Percentiles rank a stretch among this genome's conserved stretches.
These are phyloP conservation scores for Zaprionus gabonicus DNA, from an alignment of 1,140 invertebrate species.

Conservation along the genomic window DNA sequence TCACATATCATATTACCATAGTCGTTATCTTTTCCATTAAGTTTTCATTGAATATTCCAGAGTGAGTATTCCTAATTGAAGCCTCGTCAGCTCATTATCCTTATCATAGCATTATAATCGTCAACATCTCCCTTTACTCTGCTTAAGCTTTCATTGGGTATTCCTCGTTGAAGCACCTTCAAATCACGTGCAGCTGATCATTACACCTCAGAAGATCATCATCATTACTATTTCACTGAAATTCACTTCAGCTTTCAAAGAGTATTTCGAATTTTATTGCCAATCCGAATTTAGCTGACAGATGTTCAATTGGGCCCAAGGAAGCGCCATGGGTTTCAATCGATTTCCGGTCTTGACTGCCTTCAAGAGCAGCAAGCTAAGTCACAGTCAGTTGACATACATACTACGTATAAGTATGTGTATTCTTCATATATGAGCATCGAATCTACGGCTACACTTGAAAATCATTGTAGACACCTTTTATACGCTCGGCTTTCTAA, in stretches of 20 bases:
- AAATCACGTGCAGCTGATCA: no score
- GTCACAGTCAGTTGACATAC: neutral
- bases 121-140: neutral
- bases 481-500: slow-evolving; percentile 81
- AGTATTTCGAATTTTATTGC: neutral
- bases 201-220: no score
- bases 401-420: neutral
- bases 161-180: no score
- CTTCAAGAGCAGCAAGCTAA: slow-evolving; percentile 3
- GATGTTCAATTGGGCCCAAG: neutral
- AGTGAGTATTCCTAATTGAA: no score
- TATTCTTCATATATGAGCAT: neutral
- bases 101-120: no score
- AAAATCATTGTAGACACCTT: slow-evolving; percentile 81
- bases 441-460: slow-evolving; percentile 43
- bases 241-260: neutral
- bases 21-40: neutral
- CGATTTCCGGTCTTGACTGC: slow-evolving; percentile 19
- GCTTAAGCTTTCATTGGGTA: neutral
- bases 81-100: no score
- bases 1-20: neutral
- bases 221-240: neutral
- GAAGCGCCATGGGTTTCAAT: slow-evolving; percentile 3
- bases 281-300: neutral
- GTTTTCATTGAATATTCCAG: neutral